These are phyloP conservation scores for Rotaria macrura DNA, from an alignment of 2,888 invertebrate genomes.

Conservation along the genomic window DNA sequence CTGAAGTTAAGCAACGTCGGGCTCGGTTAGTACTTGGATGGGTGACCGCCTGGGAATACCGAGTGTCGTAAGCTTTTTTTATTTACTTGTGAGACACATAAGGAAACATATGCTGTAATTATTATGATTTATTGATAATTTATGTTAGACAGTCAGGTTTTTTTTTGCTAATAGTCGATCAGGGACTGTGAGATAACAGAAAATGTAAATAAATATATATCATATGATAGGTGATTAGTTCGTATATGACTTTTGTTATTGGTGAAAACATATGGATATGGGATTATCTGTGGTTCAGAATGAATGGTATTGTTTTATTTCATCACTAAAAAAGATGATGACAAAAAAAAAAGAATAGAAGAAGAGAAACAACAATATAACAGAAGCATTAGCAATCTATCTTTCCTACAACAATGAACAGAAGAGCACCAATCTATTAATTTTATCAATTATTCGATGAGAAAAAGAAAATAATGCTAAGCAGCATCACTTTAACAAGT, in stretches of 20 bases:
- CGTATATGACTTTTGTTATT: too few relatives aligned
- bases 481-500: background rate
- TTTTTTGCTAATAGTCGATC: too few relatives aligned
- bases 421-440: background rate
- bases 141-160: too few relatives aligned
- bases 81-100: too few relatives aligned
- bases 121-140: too few relatives aligned
- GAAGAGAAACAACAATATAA: background rate
- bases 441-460: background rate
- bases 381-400: background rate
- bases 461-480: background rate
- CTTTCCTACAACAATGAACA: background rate
- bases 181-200: too few relatives aligned
- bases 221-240: too few relatives aligned
- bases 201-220: too few relatives aligned
- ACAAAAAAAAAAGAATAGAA: background rate
- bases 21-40: background rate
- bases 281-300: background rate
- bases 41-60: conserved; percentile 7
- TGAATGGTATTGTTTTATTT: background rate
- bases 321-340: background rate
- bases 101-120: too few relatives aligned
- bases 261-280: too few relatives aligned
- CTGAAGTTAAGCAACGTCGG: background rate
- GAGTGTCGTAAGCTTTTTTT: background rate